Conservation (phyloP, 2,888 invertebrate species). For the Ferdinandea cuprea region DNA sequence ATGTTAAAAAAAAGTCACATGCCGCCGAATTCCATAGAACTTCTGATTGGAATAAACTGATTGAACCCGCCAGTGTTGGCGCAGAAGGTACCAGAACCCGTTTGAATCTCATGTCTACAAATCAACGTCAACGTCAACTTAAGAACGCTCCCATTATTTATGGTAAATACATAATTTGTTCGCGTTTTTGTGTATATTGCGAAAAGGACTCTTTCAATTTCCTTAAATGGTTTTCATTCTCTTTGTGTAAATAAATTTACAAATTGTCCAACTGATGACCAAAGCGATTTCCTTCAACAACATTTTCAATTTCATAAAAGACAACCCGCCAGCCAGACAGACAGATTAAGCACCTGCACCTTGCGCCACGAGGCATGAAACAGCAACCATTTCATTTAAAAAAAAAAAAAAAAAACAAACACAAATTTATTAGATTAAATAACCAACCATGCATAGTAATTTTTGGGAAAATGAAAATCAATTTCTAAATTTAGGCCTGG, state of each 20-base stretch:
- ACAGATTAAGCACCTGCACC: background rate
- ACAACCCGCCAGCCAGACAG: background rate
- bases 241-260: background rate
- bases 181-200: background rate
- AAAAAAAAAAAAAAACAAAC: too few species aligned
- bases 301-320: background rate
- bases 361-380: background rate
- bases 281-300: background rate
- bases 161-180: too few species aligned
- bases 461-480: constrained; percentile 24
- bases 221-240: background rate
- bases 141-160: too few species aligned
- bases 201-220: background rate
- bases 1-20: too few species aligned
- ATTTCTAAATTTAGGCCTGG: constrained; percentile 41
- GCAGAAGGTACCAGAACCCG: too few species aligned
- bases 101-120: too few species aligned
- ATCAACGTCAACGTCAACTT: too few species aligned
- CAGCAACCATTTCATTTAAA: constrained; percentile 2
- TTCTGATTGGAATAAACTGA: too few species aligned
- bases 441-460: constrained; percentile 20
- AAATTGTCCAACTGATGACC: background rate
- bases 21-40: too few species aligned
- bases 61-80: too few species aligned
- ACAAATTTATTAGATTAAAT: constrained; percentile 30